Percentiles rank a stretch among this genome's conserved stretches.
Evolutionary conservation across 1,140 invertebrate species (phyloP).

Genomic region (Drosophila simulans): DNA sequence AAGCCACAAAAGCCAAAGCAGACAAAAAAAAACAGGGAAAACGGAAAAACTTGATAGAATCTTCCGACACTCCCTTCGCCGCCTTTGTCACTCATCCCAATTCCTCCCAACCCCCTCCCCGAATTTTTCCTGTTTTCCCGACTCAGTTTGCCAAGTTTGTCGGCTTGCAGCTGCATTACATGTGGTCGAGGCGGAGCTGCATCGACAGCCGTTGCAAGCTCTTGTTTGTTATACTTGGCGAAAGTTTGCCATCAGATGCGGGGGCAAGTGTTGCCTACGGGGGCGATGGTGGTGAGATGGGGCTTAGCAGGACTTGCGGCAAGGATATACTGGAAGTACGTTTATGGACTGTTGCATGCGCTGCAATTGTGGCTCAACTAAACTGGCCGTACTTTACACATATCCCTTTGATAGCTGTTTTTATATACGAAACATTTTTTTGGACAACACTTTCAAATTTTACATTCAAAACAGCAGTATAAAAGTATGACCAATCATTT

Average conservation of each 20-base stretch:
- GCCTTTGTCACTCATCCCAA: conserved; percentile 18
- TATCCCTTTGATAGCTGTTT: too few relatives aligned
- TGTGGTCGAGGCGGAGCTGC: conserved; percentile 56
- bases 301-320: conserved; percentile 17
- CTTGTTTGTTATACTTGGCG: conserved; percentile 59
- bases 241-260: conserved; percentile 48
- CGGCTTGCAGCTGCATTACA: conserved; percentile 70
- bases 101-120: too few relatives aligned
- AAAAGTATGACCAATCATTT: too few relatives aligned
- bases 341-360: conserved; percentile 54
- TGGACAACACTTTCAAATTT: too few relatives aligned
- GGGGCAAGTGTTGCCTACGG: neutral
- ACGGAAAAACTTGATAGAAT: conserved; percentile 65
- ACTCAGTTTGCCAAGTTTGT: conserved; percentile 62
- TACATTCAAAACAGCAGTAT: too few relatives aligned
- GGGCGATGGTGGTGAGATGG: neutral
- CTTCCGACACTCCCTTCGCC: conserved; percentile 16
- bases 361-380: conserved; percentile 10
- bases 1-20: conserved; percentile 30
- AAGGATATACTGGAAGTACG: conserved; percentile 9
- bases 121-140: neutral
- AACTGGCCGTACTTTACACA: too few relatives aligned
- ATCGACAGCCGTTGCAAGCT: conserved; percentile 67
- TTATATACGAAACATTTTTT: too few relatives aligned
- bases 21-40: conserved; percentile 1